Conservation (phyloP, 2,888 invertebrate genomes). For the Drosophila mulleri region DNA sequence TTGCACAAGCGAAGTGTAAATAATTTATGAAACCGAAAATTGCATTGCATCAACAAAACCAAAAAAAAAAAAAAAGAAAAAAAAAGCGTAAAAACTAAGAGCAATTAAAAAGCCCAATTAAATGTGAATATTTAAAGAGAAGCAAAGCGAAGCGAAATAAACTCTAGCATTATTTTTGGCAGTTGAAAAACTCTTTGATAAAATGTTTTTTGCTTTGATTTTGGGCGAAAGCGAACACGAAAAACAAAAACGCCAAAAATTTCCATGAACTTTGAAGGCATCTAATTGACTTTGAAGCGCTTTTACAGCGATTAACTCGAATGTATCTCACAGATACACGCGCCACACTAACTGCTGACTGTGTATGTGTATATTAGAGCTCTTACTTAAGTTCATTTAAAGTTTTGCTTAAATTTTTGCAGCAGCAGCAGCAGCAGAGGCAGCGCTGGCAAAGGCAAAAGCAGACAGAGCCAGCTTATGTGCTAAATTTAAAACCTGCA, state of each 20-base stretch:
- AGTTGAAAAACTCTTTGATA: slow-evolving; percentile 25
- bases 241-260: slow-evolving; percentile 36
- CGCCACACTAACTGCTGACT: background rate
- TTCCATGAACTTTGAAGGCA: slow-evolving; percentile 61
- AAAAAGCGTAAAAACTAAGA: slow-evolving; percentile 5
- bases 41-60: slow-evolving; percentile 11
- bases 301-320: slow-evolving; percentile 70
- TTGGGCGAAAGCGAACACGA: slow-evolving; percentile 1
- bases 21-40: slow-evolving; percentile 43
- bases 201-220: slow-evolving; percentile 2
- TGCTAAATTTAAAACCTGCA: slow-evolving; percentile 68
- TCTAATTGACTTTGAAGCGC: slow-evolving; percentile 71
- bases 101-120: slow-evolving; percentile 37
- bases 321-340: slow-evolving; percentile 58
- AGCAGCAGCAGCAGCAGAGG: slow-evolving; percentile 2
- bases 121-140: slow-evolving; percentile 11
- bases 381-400: slow-evolving; percentile 69
- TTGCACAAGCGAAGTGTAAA: slow-evolving; percentile 29
- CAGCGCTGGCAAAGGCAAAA: background rate
- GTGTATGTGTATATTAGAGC: background rate
- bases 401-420: slow-evolving; percentile 65
- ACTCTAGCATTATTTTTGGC: slow-evolving; percentile 2
- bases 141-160: background rate
- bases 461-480: slow-evolving; percentile 56
- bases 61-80: background rate